These are phyloP conservation scores for Malthinus seriepunctatus DNA, from an alignment of 2,888 invertebrate species.

Conservation along the genomic window DNA sequence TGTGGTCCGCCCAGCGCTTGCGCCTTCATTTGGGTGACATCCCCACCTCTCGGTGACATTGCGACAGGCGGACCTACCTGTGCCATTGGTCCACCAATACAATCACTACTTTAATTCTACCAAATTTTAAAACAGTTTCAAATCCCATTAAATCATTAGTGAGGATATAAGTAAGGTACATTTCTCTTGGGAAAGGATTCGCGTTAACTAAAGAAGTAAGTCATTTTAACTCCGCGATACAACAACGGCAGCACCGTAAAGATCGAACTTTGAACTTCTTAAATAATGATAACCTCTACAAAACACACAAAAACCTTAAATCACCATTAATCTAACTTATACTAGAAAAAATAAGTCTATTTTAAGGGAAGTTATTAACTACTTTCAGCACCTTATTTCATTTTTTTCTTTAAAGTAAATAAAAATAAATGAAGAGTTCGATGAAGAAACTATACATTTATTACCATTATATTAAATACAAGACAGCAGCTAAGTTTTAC, in stretches of 20 bases:
- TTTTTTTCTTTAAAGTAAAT: no score
- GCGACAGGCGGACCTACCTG: constrained; percentile 54
- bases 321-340: no score
- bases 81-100: constrained; percentile 53
- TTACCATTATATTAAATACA: neutral
- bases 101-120: constrained; percentile 27
- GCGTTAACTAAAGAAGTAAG: constrained; percentile 33
- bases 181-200: constrained; percentile 1
- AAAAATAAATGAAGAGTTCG: neutral
- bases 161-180: no score
- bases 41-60: constrained; percentile 53
- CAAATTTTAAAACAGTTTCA: no score
- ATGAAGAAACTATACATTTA: neutral
- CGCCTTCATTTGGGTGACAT: constrained; percentile 49
- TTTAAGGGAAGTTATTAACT: no score
- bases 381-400: no score
- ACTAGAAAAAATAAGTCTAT: no score
- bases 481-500: neutral
- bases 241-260: constrained; percentile 32
- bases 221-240: constrained; percentile 28
- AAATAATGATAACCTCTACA: constrained; percentile 31
- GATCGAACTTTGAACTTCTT: constrained; percentile 38
- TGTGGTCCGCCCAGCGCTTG: constrained; percentile 51
- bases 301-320: constrained; percentile 5
- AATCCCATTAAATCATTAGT: no score